Evolutionary conservation across 2,113 vertebrate genomes (phyloP).

Genomic region (Notarius quadriscutis): DNA sequence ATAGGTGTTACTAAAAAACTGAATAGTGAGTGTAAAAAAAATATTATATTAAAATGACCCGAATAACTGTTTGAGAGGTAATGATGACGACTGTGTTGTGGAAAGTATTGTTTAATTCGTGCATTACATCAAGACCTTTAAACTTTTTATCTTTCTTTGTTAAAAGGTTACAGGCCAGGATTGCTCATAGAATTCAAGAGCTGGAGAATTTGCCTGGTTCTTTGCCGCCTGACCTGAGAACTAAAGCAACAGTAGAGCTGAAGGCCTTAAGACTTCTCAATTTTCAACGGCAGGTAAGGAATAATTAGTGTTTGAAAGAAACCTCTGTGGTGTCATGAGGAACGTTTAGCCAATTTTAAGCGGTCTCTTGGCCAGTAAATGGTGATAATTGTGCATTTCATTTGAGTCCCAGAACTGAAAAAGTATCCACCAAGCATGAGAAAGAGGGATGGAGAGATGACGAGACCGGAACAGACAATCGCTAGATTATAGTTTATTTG

Average conservation of each 20-base stretch:
- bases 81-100: neutral
- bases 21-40: too few species aligned
- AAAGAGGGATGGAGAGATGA: neutral
- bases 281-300: constrained; percentile 93
- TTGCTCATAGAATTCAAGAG: constrained; percentile 96
- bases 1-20: too few species aligned
- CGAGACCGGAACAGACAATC: neutral
- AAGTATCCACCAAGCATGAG: neutral
- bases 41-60: neutral
- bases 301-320: neutral
- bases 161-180: constrained; percentile 91
- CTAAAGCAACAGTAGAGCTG: constrained; percentile 95
- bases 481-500: neutral
- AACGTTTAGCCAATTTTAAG: neutral
- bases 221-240: constrained; percentile 91
- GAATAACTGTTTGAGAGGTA: neutral
- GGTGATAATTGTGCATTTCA: neutral
- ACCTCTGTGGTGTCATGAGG: neutral
- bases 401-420: neutral
- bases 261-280: constrained; percentile 95
- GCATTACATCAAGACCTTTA: neutral
- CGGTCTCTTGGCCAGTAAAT: too few species aligned
- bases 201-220: constrained; percentile 96
- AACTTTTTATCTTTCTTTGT: neutral
- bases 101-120: neutral